Evolutionary conservation across 2,888 invertebrate genomes (phyloP).

Genomic region (Chalcis sispes): DNA sequence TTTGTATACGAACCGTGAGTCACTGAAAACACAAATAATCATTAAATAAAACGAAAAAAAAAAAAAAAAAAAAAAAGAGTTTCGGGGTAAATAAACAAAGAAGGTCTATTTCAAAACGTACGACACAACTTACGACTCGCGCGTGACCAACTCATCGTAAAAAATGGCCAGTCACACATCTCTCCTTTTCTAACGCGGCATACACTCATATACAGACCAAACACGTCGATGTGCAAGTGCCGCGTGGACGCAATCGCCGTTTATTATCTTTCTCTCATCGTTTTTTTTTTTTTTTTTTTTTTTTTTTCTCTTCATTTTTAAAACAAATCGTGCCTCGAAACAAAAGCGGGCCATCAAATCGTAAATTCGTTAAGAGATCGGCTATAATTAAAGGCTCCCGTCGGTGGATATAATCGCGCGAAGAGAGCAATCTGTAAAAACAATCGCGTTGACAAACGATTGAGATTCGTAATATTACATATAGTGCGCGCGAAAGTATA

Average conservation of each 20-base stretch:
- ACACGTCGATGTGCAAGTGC: no score
- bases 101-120: slow-evolving; percentile 4
- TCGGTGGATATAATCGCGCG: slow-evolving; percentile 3
- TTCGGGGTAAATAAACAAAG: slow-evolving; percentile 29
- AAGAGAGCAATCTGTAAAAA: slow-evolving; percentile 58
- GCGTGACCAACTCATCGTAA: neutral
- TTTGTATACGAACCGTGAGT: neutral
- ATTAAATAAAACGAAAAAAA: neutral
- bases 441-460: slow-evolving; percentile 62
- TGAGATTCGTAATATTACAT: no score
- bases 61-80: neutral
- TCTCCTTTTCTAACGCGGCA: no score
- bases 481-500: neutral
- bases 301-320: neutral
- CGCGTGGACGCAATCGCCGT: no score
- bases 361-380: slow-evolving; percentile 36
- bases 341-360: slow-evolving; percentile 28
- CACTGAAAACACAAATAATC: neutral
- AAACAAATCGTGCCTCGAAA: neutral
- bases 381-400: slow-evolving; percentile 31
- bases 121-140: neutral
- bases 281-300: neutral
- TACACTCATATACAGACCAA: no score
- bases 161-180: neutral
- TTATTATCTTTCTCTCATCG: no score